Conservation (phyloP, 2,888 invertebrate species). For the Epinotia demarniana region DNA sequence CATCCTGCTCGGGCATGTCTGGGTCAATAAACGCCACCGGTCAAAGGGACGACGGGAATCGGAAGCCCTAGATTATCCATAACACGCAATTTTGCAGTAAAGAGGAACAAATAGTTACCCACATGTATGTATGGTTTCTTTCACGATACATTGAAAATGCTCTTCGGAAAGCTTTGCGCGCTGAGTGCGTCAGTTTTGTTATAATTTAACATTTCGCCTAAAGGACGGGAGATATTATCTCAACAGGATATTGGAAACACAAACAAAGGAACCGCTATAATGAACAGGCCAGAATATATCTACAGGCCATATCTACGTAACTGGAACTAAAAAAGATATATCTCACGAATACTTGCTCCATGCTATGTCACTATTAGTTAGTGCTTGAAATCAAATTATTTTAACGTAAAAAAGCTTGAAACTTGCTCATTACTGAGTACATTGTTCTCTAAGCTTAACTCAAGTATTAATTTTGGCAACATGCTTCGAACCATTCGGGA, state of each 20-base stretch:
- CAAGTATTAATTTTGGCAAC: too few species aligned
- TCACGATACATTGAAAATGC: too few species aligned
- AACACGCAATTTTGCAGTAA: slow-evolving; percentile 30
- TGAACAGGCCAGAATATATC: too few species aligned
- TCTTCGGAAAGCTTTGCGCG: too few species aligned
- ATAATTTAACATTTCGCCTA: slow-evolving; percentile 13
- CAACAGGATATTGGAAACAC: background rate
- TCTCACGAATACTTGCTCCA: too few species aligned
- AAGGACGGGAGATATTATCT: background rate
- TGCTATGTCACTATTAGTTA: too few species aligned
- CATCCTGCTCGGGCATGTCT: slow-evolving; percentile 10
- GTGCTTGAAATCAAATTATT: too few species aligned
- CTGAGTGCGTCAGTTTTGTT: background rate
- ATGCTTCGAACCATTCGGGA: too few species aligned
- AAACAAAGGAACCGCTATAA: background rate
- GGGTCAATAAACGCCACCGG: slow-evolving; percentile 30
- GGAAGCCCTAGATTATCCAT: slow-evolving; percentile 15
- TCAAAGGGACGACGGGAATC: slow-evolving; percentile 24
- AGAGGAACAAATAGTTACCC: slow-evolving; percentile 18
- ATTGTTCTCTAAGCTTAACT: too few species aligned
- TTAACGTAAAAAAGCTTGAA: too few species aligned
- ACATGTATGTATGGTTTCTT: background rate
- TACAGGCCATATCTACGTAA: background rate
- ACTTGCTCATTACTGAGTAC: too few species aligned
- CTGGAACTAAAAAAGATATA: background rate